Evolutionary conservation across 2,113 vertebrate genomes (phyloP).

Genomic region (Psettodes erumei): DNA sequence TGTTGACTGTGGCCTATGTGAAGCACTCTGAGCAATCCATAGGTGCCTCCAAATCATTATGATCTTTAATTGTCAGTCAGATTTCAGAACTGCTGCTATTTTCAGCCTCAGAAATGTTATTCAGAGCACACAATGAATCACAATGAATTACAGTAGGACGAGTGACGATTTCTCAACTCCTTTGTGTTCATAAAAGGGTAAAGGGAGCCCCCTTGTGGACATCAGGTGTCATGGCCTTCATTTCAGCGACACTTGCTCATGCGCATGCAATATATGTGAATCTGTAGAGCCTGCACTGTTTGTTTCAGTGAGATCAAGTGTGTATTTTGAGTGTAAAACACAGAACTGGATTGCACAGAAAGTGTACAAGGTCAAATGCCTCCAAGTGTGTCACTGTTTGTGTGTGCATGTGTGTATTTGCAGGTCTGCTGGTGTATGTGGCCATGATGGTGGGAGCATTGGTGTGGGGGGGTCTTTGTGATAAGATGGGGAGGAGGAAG

Average conservation of each 20-base stretch:
- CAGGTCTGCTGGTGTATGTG: slow-evolving; percentile 95
- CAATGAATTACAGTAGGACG: not conserved
- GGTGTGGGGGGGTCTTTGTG: slow-evolving; percentile 92
- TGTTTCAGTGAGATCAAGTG: not conserved
- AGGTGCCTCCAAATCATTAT: slow-evolving; percentile 16
- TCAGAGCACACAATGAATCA: not conserved
- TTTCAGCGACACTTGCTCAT: no score
- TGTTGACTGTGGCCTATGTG: slow-evolving; percentile 7
- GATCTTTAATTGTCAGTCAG: slow-evolving; percentile 30
- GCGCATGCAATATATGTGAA: no score
- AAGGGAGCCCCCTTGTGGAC: slow-evolving; percentile 75
- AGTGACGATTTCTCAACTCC: not conserved
- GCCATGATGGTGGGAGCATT: slow-evolving; percentile 97
- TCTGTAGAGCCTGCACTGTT: not conserved
- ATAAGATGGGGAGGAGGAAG: slow-evolving; percentile 93
- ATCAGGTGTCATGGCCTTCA: not conserved
- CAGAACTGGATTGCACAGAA: not conserved
- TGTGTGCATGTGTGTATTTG: slow-evolving; percentile 34
- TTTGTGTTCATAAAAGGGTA: slow-evolving; percentile 33
- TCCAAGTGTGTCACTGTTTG: not conserved
- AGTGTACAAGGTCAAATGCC: not conserved
- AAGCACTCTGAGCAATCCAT: not conserved
- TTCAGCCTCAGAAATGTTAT: slow-evolving; percentile 2
- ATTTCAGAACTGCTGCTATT: not conserved
- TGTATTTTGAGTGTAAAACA: not conserved